Evolutionary conservation across 2,113 vertebrate species (phyloP).

Genomic region (Dendrocopos noguchii): DNA sequence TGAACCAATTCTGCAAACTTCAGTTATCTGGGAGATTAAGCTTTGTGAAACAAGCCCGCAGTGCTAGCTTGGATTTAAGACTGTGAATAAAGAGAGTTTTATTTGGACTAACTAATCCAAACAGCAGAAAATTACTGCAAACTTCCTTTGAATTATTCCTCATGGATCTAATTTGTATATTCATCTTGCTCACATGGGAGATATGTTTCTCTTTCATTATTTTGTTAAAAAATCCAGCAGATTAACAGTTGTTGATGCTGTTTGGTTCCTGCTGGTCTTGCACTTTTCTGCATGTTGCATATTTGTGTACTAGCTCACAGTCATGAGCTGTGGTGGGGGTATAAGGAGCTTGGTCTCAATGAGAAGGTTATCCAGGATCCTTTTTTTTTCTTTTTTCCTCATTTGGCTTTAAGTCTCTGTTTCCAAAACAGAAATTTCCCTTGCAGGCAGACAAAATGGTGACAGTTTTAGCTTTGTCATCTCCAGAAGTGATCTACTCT

Average conservation of each 20-base stretch:
- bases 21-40: background rate
- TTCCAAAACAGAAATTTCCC: background rate
- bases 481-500: background rate
- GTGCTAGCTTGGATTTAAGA: background rate
- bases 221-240: background rate
- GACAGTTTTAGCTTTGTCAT: background rate
- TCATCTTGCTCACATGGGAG: background rate
- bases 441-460: background rate
- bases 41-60: background rate
- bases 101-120: background rate
- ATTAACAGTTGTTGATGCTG: background rate
- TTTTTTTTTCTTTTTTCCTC: background rate
- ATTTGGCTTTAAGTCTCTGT: background rate
- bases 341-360: background rate
- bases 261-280: background rate
- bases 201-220: background rate
- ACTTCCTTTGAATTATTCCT: background rate
- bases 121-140: background rate
- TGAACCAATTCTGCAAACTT: background rate
- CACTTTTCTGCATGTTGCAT: background rate
- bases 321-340: background rate
- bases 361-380: background rate
- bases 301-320: background rate
- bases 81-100: background rate
- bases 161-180: background rate